Base-by-base conservation (phyloP, 2,888 invertebrate genomes). In the Tuta absoluta region DNA sequence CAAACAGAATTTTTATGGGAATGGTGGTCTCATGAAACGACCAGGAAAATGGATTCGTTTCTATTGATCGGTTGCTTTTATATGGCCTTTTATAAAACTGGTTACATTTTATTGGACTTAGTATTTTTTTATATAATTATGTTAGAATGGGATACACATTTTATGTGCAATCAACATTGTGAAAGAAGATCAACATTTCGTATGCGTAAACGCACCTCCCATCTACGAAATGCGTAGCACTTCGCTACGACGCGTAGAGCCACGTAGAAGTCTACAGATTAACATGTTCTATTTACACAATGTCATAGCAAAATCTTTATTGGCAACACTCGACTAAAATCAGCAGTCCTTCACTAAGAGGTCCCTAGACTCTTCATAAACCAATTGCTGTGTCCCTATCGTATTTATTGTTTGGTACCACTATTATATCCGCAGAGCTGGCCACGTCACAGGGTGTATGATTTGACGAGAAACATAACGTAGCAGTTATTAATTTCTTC, bases 371-470 rank as follows among this genome's bases (percentile, higher is more conserved):
- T 75, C 82, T 80, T 85, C 86, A 91, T 91, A 90, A 91, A 85
- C 89, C 88, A 78, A 91, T 91, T 90, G 85, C 82, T 81, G 79
- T 85, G 87, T 87, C 87, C 87, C 88, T 84, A 84, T 85, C 82
- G 81, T 88, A 84, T 87, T 89, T 89, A 89, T 86, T 90, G 84
- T 89, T 89, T 87, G 86, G 81, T 75, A 81, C 77, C 75, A 85
- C 89, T 89, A 91, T 90, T 91, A 91, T 33, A 10, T 5, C 1
- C 33, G 33, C 1, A 33, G 33, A 33, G 8, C 4, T 33, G 33
- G 33, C 33, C 10, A 33, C 82, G 33, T 33, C 10, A 1, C 4
- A 8, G 8, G 33, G 33, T 10, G 33, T 10, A 33, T 10, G 33
- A 33, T 33, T 33, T 7, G 33, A 33, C 33, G 8, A 33, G 4